phyloP scores from a whole-genome alignment of 2,888 invertebrate species.

The Synanthedon tipuliformis region DNA sequence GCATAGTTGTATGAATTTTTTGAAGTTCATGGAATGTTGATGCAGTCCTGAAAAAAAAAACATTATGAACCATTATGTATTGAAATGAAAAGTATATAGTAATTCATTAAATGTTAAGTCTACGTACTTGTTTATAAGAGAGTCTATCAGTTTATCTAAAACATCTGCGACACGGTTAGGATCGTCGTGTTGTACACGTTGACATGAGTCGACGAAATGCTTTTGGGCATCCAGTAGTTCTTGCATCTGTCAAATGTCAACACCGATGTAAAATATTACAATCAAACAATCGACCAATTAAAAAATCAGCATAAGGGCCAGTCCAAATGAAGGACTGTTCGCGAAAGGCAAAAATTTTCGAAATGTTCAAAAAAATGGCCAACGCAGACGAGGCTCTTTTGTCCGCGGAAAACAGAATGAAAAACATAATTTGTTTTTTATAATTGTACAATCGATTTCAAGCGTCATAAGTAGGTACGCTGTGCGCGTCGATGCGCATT shows the following conservation, averaged over 20 bases:
- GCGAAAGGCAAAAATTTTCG: not conserved
- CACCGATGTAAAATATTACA: no score
- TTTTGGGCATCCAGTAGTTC: constrained; percentile 73
- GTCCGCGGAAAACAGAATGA: no score
- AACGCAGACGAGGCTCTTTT: no score
- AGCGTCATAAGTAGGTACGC: no score
- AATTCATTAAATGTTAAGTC: not conserved
- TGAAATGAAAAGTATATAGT: not conserved
- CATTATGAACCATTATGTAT: not conserved
- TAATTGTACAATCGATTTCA: no score
- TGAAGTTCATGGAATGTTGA: constrained; percentile 68
- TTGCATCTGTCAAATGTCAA: constrained; percentile 47
- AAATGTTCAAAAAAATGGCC: not conserved
- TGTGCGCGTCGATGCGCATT: not conserved
- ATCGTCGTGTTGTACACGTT: constrained; percentile 74
- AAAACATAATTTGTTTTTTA: no score
- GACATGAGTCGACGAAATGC: constrained; percentile 74
- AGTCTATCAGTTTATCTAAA: constrained; percentile 73
- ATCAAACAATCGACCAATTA: no score
- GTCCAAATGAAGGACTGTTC: not conserved
- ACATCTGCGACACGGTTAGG: constrained; percentile 72
- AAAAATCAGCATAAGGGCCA: no score
- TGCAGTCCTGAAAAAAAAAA: constrained; percentile 44
- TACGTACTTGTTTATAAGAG: constrained; percentile 72
- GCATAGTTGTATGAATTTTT: constrained; percentile 62